phyloP scores from a whole-genome alignment of 2,888 invertebrate genomes.

The Himalopsyche anomala region DNA sequence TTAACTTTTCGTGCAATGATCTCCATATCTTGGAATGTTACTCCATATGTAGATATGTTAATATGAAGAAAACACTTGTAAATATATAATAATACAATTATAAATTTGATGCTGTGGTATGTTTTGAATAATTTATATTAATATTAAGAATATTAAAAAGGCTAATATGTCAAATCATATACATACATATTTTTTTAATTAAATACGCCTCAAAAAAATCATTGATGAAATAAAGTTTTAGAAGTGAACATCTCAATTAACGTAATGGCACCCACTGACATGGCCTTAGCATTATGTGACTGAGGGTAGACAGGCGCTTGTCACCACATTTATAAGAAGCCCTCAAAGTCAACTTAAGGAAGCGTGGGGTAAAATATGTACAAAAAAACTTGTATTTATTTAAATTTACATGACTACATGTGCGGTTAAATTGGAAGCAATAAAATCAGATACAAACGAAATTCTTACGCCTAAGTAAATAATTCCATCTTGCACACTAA shows the following conservation, averaged over 20 bases:
- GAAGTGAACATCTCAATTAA: conserved; percentile 26
- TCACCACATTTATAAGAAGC: conserved; percentile 57
- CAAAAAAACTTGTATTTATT: conserved; percentile 19
- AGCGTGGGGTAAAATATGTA: conserved; percentile 12
- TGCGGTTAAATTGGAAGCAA: conserved; percentile 24
- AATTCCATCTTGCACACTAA: no score
- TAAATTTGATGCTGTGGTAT: no score
- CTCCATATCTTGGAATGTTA: no score
- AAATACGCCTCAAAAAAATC: neutral
- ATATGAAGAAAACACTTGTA: no score
- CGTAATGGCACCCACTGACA: conserved; percentile 4
- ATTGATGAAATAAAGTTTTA: neutral
- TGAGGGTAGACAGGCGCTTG: conserved; percentile 28
- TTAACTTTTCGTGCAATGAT: no score
- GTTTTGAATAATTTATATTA: no score
- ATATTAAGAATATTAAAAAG: no score
- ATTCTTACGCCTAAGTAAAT: no score
- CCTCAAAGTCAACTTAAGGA: conserved; percentile 46
- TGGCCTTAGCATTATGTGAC: conserved; percentile 11
- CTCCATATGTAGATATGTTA: no score
- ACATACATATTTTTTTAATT: no score
- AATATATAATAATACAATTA: no score
- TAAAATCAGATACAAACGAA: neutral
- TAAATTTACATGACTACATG: conserved; percentile 26
- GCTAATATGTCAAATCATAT: no score